Percentiles rank a stretch among this genome's conserved stretches.
These are phyloP conservation scores for Pipistrellus nathusii DNA, from an alignment of 2,797 vertebrate genomes.

Conservation along the genomic window DNA sequence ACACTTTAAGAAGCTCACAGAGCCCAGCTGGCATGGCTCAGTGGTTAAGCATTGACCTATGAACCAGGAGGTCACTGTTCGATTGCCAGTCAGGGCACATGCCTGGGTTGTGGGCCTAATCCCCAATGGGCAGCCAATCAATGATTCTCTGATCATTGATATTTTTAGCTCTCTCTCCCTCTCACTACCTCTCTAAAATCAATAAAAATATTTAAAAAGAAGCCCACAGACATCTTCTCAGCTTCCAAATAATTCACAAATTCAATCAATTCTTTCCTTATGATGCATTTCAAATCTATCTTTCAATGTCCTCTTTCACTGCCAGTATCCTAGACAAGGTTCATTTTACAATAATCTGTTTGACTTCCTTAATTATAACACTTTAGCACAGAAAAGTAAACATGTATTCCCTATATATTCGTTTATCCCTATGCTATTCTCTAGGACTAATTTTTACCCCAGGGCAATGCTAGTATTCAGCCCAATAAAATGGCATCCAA, in stretches of 20 bases:
- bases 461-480: background rate
- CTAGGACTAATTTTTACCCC: background rate
- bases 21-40: background rate
- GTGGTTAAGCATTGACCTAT: no score
- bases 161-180: no score
- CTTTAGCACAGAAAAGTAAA: constrained; percentile 13
- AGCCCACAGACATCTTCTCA: background rate
- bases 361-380: constrained; percentile 36
- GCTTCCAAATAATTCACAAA: constrained; percentile 16
- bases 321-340: background rate
- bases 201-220: background rate
- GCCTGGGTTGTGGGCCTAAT: no score
- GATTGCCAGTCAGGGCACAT: no score
- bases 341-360: background rate
- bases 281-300: background rate
- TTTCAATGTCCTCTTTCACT: constrained; percentile 44
- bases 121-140: no score
- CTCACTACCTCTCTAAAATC: no score
- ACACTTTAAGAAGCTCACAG: background rate
- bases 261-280: constrained; percentile 7
- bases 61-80: no score
- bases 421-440: background rate
- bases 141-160: no score
- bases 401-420: background rate
- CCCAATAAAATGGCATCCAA: background rate